Conservation (phyloP, 1,140 invertebrate species). For the Lasaia peninsularis region DNA sequence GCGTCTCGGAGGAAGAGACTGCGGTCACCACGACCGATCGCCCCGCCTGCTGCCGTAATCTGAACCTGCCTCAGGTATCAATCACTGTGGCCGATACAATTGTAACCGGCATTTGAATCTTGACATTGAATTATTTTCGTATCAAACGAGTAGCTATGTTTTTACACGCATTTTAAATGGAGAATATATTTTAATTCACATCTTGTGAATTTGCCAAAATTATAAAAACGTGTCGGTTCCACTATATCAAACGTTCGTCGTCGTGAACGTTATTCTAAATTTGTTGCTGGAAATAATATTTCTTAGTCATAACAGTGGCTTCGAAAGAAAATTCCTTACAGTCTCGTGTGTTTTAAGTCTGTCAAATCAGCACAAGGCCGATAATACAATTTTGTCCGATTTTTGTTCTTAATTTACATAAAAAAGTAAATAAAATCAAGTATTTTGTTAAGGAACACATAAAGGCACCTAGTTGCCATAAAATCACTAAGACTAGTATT, state of each 20-base stretch:
- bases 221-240: not conserved
- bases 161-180: not conserved
- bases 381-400: too few relatives aligned
- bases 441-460: too few relatives aligned
- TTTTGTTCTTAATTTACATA: too few relatives aligned
- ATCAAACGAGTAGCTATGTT: not conserved
- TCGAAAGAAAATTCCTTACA: not conserved
- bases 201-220: constrained; percentile 1
- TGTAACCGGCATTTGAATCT: constrained; percentile 23
- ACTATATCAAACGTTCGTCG: not conserved
- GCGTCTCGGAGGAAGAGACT: constrained; percentile 61
- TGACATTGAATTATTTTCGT: not conserved
- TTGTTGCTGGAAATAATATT: not conserved
- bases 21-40: constrained; percentile 55
- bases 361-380: not conserved
- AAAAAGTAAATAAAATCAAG: too few relatives aligned
- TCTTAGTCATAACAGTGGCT: not conserved
- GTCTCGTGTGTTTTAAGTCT: not conserved
- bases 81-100: constrained; percentile 61
- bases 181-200: not conserved
- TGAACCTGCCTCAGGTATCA: constrained; percentile 62
- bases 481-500: too few relatives aligned
- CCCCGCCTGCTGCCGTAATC: constrained; percentile 59
- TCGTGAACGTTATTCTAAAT: not conserved
- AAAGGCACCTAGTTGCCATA: too few relatives aligned